These are phyloP conservation scores for Stenurella melanura DNA, from an alignment of 2,888 invertebrate genomes.

Conservation along the genomic window DNA sequence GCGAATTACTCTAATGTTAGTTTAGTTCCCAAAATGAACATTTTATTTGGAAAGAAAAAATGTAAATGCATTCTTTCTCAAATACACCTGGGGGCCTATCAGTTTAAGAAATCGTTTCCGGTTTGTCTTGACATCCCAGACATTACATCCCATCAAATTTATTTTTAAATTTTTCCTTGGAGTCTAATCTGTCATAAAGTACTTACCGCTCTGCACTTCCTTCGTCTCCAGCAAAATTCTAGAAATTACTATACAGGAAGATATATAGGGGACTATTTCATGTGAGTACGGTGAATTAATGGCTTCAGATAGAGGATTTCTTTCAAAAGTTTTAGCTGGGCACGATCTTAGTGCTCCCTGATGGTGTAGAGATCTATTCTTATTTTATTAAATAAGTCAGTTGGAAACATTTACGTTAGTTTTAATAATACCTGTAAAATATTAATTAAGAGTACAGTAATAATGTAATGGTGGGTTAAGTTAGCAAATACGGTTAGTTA, in stretches of 20 bases:
- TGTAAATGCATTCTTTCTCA: background rate
- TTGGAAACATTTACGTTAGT: background rate
- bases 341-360: background rate
- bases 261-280: background rate
- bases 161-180: background rate
- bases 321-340: background rate
- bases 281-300: background rate
- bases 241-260: background rate
- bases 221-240: background rate
- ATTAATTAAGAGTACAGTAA: too few species aligned
- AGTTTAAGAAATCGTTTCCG: background rate
- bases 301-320: background rate
- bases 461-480: too few species aligned
- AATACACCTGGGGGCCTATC: conserved; percentile 1
- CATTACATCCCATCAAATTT: background rate
- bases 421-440: too few species aligned
- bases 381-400: background rate
- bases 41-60: background rate
- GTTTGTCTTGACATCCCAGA: background rate
- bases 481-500: too few species aligned
- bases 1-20: background rate
- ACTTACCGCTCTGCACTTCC: background rate
- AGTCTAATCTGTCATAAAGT: conserved; percentile 3
- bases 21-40: background rate
- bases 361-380: background rate